Percentiles rank a stretch among this genome's conserved stretches.
Evolutionary conservation across 1,140 invertebrate genomes (phyloP).

Genomic region (Diploscapter pachys): DNA sequence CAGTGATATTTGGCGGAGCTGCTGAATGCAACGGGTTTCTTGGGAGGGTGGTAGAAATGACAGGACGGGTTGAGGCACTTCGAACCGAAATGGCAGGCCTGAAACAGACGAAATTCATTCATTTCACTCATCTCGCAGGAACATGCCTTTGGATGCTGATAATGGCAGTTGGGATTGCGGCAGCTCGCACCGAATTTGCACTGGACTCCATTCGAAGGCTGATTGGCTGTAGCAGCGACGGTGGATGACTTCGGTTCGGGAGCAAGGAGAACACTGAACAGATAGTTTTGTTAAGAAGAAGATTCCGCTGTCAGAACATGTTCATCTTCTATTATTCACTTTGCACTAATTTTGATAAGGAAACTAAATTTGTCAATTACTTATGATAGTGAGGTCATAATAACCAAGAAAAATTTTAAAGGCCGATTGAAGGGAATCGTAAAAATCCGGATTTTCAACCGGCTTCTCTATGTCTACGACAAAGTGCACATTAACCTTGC

Average conservation of each 20-base stretch:
- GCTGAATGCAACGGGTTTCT: background rate
- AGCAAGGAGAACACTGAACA: slow-evolving; percentile 7
- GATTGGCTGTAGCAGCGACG: too few species aligned
- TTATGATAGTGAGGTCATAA: too few species aligned
- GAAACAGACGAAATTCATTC: slow-evolving; percentile 1
- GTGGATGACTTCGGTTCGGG: background rate
- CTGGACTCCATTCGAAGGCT: slow-evolving; percentile 9
- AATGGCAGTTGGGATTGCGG: slow-evolving; percentile 25
- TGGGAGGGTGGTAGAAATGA: slow-evolving; percentile 27
- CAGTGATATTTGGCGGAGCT: slow-evolving; percentile 18
- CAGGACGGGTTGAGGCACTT: slow-evolving; percentile 18
- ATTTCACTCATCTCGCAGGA: background rate
- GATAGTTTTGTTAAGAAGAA: background rate
- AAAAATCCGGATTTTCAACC: too few species aligned
- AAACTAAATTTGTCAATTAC: background rate
- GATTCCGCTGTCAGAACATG: background rate
- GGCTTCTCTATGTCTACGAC: too few species aligned
- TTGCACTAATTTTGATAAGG: background rate
- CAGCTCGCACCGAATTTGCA: slow-evolving; percentile 20
- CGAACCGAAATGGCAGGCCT: slow-evolving; percentile 29
- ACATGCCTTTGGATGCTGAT: slow-evolving; percentile 28
- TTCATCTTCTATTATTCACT: background rate
- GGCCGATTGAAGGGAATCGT: too few species aligned
- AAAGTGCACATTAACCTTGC: too few species aligned
- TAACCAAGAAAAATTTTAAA: too few species aligned